Evolutionary conservation across 2,888 invertebrate genomes (phyloP).

Genomic region (Tipula lateralis): DNA sequence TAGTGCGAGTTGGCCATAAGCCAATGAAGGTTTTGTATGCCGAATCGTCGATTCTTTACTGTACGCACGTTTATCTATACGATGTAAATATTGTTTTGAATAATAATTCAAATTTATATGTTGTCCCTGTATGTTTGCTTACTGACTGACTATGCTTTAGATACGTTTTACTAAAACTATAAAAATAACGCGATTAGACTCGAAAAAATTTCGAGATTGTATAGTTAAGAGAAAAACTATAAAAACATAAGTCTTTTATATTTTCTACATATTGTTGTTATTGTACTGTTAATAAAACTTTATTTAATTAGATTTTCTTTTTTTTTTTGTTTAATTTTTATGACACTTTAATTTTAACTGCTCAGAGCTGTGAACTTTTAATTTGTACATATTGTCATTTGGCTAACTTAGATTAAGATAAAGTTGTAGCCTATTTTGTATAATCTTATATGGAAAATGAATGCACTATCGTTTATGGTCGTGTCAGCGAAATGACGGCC

Average conservation of each 20-base stretch:
- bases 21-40: neutral
- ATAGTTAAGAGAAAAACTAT: neutral
- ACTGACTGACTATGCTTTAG: neutral
- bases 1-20: neutral
- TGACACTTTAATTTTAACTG: neutral
- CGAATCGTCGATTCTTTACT: neutral
- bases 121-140: neutral
- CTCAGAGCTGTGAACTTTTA: neutral
- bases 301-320: conserved; percentile 6
- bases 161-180: neutral
- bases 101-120: neutral
- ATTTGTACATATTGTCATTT: neutral
- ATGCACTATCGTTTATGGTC: too few relatives aligned
- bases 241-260: neutral
- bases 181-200: neutral
- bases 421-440: too few relatives aligned
- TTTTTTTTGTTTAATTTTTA: neutral
- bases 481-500: too few relatives aligned
- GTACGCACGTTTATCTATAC: neutral
- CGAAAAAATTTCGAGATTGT: neutral
- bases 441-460: too few relatives aligned
- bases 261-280: neutral
- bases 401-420: too few relatives aligned
- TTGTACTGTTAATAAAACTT: neutral
- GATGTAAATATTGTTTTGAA: neutral